phyloP scores from a whole-genome alignment of 2,888 invertebrate species.

The Tuberolachnus salignus region DNA sequence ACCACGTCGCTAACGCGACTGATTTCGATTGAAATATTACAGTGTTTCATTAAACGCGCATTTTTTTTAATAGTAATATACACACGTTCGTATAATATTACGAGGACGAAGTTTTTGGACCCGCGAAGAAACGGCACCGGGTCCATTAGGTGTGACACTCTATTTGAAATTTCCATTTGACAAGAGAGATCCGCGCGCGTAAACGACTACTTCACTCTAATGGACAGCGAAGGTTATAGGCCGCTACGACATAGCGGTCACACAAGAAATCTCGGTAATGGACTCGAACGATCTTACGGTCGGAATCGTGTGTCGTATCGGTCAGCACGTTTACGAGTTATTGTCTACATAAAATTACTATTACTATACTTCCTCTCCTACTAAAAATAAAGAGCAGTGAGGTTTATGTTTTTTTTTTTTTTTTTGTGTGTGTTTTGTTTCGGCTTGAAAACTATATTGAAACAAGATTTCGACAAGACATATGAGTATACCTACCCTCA shows the following conservation, averaged over 20 bases:
- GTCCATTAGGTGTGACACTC: neutral
- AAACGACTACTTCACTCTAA: constrained; percentile 5
- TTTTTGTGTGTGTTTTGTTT: too few species aligned
- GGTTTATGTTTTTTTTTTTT: too few species aligned
- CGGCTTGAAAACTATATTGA: too few species aligned
- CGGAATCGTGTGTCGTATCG: neutral
- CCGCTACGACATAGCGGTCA: neutral
- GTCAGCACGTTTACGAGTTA: too few species aligned
- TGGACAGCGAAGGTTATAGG: neutral
- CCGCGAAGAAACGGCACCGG: neutral
- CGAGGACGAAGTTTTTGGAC: neutral
- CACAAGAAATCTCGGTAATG: neutral
- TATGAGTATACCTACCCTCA: too few species aligned
- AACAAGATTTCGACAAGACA: too few species aligned
- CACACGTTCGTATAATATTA: neutral
- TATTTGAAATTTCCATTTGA: neutral
- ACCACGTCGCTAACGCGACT: too few species aligned
- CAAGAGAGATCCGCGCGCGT: neutral
- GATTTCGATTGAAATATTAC: too few species aligned
- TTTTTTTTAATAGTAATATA: neutral
- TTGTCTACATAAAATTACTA: too few species aligned
- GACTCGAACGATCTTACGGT: neutral
- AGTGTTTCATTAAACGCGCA: too few species aligned
- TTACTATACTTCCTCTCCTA: too few species aligned
- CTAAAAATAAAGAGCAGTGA: too few species aligned